Evolutionary conservation across 2,888 invertebrate genomes (phyloP).

Genomic region (Chrysolina haemoptera): DNA sequence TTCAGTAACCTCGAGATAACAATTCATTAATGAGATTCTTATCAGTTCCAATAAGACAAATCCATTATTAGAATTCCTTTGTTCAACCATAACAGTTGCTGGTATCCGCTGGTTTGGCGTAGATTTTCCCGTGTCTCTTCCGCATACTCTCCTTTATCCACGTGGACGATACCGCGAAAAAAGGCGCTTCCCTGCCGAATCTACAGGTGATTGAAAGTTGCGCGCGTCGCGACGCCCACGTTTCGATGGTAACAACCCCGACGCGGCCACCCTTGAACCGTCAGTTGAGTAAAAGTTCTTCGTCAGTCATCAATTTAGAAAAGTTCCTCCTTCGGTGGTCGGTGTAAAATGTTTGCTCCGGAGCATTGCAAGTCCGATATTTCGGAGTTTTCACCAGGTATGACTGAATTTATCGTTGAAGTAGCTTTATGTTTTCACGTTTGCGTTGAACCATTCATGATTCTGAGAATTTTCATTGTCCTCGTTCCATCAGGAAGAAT

Average conservation of each 20-base stretch:
- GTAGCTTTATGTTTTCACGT: background rate
- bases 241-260: constrained; percentile 58
- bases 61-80: constrained; percentile 28
- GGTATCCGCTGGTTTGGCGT: constrained; percentile 3
- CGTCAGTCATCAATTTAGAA: constrained; percentile 13
- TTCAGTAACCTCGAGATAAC: constrained; percentile 52
- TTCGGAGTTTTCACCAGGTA: constrained; percentile 3
- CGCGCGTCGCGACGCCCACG: constrained; percentile 62
- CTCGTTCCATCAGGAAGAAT: too few species aligned
- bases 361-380: background rate
- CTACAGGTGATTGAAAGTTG: constrained; percentile 57
- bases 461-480: background rate
- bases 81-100: constrained; percentile 32
- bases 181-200: constrained; percentile 34
- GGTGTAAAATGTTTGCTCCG: constrained; percentile 12
- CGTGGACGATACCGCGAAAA: constrained; percentile 35
- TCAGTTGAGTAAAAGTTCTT: constrained; percentile 51
- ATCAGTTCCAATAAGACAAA: constrained; percentile 41
- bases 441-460: background rate
- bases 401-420: background rate
- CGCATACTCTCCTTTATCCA: constrained; percentile 12
- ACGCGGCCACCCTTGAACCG: constrained; percentile 47
- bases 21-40: constrained; percentile 41
- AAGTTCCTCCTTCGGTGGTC: background rate
- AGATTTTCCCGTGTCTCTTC: background rate